A percentile compares a stretch with the other conserved stretches of the same genome.
Evolutionary conservation across 2,888 invertebrate genomes (phyloP).

Genomic region (Choristoneura rosaceana): DNA sequence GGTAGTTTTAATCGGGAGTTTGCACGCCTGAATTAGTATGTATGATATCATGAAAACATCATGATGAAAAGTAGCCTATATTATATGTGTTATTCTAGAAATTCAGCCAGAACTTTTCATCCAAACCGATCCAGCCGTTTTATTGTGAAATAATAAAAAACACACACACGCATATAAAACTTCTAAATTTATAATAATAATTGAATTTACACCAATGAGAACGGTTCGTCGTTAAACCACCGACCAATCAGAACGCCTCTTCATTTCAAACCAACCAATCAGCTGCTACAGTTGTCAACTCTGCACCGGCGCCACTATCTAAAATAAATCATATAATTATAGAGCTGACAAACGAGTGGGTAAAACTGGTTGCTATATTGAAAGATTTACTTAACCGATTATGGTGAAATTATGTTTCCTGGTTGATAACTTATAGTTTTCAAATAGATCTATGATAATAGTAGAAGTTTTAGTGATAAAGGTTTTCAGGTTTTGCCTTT

Average conservation of each 20-base stretch:
- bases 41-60: too few species aligned
- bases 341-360: conserved; percentile 40
- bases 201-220: neutral
- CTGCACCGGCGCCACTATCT: conserved; percentile 19
- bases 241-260: neutral
- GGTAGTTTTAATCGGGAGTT: too few species aligned
- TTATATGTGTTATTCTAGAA: too few species aligned
- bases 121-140: too few species aligned
- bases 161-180: too few species aligned
- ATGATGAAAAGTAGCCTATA: too few species aligned
- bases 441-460: conserved; percentile 28
- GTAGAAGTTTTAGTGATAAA: neutral
- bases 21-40: too few species aligned
- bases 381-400: conserved; percentile 42
- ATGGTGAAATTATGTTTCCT: conserved; percentile 43
- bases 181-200: too few species aligned
- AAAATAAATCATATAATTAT: conserved; percentile 41
- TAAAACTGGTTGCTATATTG: conserved; percentile 42
- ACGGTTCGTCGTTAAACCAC: neutral
- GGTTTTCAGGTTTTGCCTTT: neutral
- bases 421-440: conserved; percentile 35
- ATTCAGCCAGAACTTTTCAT: too few species aligned
- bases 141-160: too few species aligned
- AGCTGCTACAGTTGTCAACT: neutral
- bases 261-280: neutral